A percentile compares a stretch with the other conserved stretches of the same genome.
Conservation (phyloP, 2,888 invertebrate genomes). For the Scotopteryx bipunctaria region DNA sequence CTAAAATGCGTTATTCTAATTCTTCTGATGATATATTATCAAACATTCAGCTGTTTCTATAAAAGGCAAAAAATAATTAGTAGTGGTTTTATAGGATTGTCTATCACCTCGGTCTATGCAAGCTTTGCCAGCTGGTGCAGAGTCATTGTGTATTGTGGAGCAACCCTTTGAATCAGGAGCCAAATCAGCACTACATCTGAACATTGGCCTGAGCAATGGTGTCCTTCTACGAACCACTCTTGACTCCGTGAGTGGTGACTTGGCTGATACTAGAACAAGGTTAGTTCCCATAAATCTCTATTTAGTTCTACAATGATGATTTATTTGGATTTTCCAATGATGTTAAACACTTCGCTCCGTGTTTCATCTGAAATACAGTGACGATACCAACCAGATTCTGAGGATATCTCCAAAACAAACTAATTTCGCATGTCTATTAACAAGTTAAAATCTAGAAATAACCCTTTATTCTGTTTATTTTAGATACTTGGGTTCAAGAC, state of each 20-base stretch:
- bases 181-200: slow-evolving; percentile 91
- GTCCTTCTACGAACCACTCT: slow-evolving; percentile 96
- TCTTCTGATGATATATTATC: slow-evolving; percentile 52
- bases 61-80: background rate
- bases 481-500: slow-evolving; percentile 95
- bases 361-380: slow-evolving; percentile 85
- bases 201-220: slow-evolving; percentile 98
- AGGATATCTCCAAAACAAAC: slow-evolving; percentile 38
- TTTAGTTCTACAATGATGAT: slow-evolving; percentile 3
- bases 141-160: slow-evolving; percentile 98
- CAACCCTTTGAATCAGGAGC: slow-evolving; percentile 87
- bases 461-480: slow-evolving; percentile 19
- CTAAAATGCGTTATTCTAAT: slow-evolving; percentile 80
- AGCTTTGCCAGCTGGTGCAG: slow-evolving; percentile 97
- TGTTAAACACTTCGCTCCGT: slow-evolving; percentile 78
- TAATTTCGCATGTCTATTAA: background rate
- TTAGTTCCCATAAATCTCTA: slow-evolving; percentile 32
- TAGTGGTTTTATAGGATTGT: slow-evolving; percentile 88
- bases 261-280: slow-evolving; percentile 98
- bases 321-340: slow-evolving; percentile 63
- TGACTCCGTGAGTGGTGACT: slow-evolving; percentile 97
- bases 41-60: background rate
- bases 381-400: slow-evolving; percentile 81
- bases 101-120: slow-evolving; percentile 98
- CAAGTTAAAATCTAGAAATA: background rate